Evolutionary conservation across 1,140 invertebrate genomes (phyloP), one percentile per base, ranked within the genome.

Genomic region (Zaprionus inermis): DNA sequence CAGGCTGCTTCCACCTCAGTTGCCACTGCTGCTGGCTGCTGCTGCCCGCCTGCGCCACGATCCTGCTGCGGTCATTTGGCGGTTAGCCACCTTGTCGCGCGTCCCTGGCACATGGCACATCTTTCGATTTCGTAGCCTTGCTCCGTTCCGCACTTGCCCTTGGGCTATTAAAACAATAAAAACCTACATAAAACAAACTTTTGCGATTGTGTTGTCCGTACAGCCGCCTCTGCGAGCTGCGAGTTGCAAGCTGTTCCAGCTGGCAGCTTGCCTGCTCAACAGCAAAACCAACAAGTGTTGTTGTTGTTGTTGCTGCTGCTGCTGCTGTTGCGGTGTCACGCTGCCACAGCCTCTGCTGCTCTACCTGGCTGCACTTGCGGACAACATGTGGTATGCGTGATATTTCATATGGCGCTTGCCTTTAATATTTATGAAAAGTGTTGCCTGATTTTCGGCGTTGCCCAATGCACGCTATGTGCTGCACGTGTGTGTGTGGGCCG

Each of bases 1-100:
- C 16, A 28, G 10, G 0, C 16, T 52, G 10, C 54, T 32, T 10
- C 28, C 28, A 41, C 14, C 14, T 41, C n/a, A 14, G 36, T 14
- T 41, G 14, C 36, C 36, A 16, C 38, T n/a, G n/a, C 38, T 16
- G 38, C 38, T n/a, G 38, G n/a, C 14, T 6, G 14, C 14, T 14
- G 36, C 36, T 38, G 36, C 5, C 6, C 36, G 36, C n/a, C n/a
- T 32, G 28, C 20, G 46, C 44, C 38, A 22, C 38, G 22, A 28
- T 22, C 22, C 28, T 44, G 63, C 41, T 88, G 84, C 55, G 83
- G 84, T 88, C 83, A 73, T 89, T 89, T 80, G 80, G 83, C 80
- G 83, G 83, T 88, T 84, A 79, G 84, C 83, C 83, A 68, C 80
- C 84, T 88, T 89, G 77, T 85, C 22, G 44, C 67, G 68, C 81